Evolutionary conservation across 2,113 vertebrate genomes (phyloP).

Genomic region (Chlamydotis undulata): DNA sequence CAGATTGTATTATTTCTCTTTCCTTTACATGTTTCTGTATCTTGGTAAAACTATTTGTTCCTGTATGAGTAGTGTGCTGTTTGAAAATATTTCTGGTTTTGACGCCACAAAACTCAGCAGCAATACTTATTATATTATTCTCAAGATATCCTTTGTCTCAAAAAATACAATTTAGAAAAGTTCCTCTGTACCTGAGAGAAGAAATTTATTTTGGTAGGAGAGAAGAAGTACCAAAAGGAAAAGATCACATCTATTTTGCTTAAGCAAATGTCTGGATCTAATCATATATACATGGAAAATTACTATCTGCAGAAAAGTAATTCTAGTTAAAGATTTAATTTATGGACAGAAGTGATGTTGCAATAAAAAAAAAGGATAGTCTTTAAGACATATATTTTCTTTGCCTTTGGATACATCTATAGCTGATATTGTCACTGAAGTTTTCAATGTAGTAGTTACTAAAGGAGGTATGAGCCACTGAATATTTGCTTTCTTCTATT

Average conservation of each 20-base stretch:
- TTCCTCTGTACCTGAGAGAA: neutral
- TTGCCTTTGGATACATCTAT: neutral
- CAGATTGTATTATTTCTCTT: neutral
- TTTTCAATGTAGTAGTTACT: neutral
- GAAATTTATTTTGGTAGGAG: neutral
- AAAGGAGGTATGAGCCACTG: neutral
- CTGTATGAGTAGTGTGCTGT: neutral
- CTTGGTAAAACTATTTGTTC: neutral
- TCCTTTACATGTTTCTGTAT: neutral
- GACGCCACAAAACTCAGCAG: neutral
- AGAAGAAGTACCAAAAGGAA: neutral
- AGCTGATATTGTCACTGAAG: neutral
- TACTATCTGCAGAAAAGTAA: neutral
- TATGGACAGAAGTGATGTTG: neutral
- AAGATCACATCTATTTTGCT: neutral
- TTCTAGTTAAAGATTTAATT: neutral
- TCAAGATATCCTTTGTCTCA: neutral
- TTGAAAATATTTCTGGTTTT: neutral
- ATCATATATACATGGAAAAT: neutral
- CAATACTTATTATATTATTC: neutral
- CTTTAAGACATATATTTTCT: neutral
- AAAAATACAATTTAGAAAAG: neutral
- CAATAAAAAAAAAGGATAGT: neutral
- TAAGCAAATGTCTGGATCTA: neutral
- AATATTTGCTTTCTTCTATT: neutral